Base-by-base conservation (phyloP, 1,140 invertebrate species). In the Trichonephila clavipes region DNA sequence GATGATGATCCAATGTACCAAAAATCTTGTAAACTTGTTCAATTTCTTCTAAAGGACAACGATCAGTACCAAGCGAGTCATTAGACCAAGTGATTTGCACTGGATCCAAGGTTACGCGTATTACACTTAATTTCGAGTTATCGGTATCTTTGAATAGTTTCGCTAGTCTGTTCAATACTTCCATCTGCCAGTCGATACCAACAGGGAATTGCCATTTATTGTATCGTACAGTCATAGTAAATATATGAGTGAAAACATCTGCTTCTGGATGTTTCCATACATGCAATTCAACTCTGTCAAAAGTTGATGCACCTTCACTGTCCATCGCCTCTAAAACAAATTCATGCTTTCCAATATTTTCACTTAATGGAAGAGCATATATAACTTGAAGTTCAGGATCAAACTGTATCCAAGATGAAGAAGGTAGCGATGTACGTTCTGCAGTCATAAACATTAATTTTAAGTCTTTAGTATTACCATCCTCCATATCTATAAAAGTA, bases 351-450 rank as follows among this genome's bases (percentile, higher is more conserved):
- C 98, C 98, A 89, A 98, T 97, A 94, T 98, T 96, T 69, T 98
- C 97, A 95, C 98, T 98, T 34, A 98, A 95, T n/a, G 98, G 98
- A 90, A 95, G 96, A 95, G 97, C 98, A 96, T 98, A 98, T 95
- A 98, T 96, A 95, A 97, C 97, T 94, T 98, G 97, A 10, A 97
- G 97, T 40, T 96, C 95, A 0, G 97, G 96, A 95, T 98, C 97
- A 95, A 99, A 98, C 95, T 98, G 97, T 92, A 99, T 96, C 98
- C 98, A 99, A 24, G 97, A 98, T 87, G 96, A 96, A 86, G 96
- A 95, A 92, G 97, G 97, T 28, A 98, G 95, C 8, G 97, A 96
- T 83, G 96, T 96, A 8, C 97, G 97, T 94, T 96, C 95, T 21
- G 97, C 96, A 7, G 97, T 96, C 44, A 95, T 95, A 93, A 98